These are phyloP conservation scores for Aproaerema taeniolella DNA, from an alignment of 2,888 invertebrate species.

Conservation along the genomic window DNA sequence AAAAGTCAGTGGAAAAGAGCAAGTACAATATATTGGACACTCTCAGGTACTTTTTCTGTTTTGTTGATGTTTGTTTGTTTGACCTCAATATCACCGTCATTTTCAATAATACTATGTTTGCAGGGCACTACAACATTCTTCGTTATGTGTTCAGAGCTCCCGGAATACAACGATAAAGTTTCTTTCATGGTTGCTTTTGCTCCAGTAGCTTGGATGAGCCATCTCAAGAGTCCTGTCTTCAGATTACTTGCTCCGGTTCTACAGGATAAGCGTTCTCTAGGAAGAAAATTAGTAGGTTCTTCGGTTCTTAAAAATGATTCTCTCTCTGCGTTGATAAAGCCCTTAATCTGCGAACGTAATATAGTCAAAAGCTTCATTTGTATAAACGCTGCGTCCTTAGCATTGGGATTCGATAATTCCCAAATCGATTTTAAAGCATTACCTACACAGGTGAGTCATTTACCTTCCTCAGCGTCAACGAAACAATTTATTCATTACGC, in stretches of 20 bases:
- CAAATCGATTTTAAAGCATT: constrained; percentile 78
- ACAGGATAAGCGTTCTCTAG: constrained; percentile 30
- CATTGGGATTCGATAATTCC: constrained; percentile 74
- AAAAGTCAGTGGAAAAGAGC: constrained; percentile 57
- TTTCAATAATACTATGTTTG: too few relatives aligned
- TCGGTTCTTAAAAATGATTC: constrained; percentile 79
- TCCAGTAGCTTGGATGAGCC: constrained; percentile 74
- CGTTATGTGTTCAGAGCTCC: constrained; percentile 69
- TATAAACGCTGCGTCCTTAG: constrained; percentile 68
- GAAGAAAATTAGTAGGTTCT: constrained; percentile 73
- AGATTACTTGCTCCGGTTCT: constrained; percentile 39
- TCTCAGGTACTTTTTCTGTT: constrained; percentile 67
- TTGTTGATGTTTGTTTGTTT: too few relatives aligned
- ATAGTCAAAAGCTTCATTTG: not conserved
- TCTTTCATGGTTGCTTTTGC: constrained; percentile 72
- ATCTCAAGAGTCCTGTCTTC: constrained; percentile 48
- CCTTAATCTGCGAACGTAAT: constrained; percentile 68
- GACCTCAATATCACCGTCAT: too few relatives aligned
- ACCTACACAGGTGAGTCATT: constrained; percentile 71
- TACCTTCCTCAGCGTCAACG: constrained; percentile 73
- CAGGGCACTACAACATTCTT: constrained; percentile 75
- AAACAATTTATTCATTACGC: constrained; percentile 74
- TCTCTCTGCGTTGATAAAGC: constrained; percentile 54
- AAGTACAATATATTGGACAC: constrained; percentile 82
- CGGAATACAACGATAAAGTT: constrained; percentile 76